Percentiles rank a stretch among this genome's conserved stretches.
Evolutionary conservation across 2,797 vertebrate species (phyloP).

Genomic region (Iguana delicatissima): DNA sequence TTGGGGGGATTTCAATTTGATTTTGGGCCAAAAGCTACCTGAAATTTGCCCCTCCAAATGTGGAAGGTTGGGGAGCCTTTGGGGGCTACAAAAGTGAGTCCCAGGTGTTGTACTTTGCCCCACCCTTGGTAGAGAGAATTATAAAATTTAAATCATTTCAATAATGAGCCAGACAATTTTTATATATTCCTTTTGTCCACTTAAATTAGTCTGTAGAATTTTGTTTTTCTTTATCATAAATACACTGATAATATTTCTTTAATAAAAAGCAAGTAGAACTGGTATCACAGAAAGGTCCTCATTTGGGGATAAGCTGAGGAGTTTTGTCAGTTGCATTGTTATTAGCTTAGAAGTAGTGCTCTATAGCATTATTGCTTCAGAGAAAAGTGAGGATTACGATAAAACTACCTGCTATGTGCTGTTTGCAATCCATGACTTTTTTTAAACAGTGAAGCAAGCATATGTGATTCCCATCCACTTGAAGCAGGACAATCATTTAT

Average conservation of each 20-base stretch:
- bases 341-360: neutral
- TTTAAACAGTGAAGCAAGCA: no score
- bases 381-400: neutral
- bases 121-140: neutral
- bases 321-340: neutral
- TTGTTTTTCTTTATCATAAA: neutral
- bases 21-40: no score
- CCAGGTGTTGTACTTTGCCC: no score
- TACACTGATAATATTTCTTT: neutral
- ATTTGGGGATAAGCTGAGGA: neutral
- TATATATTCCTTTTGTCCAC: no score
- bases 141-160: neutral
- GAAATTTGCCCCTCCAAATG: no score
- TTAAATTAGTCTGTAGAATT: neutral
- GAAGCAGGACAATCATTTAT: no score
- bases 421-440: no score
- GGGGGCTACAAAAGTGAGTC: no score
- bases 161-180: neutral
- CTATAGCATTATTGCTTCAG: neutral
- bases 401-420: no score
- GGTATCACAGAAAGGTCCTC: neutral
- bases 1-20: no score
- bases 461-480: no score
- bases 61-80: no score
- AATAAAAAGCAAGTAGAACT: neutral